A percentile compares a stretch with the other conserved stretches of the same genome.
Evolutionary conservation across 2,113 vertebrate genomes (phyloP).

Genomic region (cattle (Bos taurus)): DNA sequence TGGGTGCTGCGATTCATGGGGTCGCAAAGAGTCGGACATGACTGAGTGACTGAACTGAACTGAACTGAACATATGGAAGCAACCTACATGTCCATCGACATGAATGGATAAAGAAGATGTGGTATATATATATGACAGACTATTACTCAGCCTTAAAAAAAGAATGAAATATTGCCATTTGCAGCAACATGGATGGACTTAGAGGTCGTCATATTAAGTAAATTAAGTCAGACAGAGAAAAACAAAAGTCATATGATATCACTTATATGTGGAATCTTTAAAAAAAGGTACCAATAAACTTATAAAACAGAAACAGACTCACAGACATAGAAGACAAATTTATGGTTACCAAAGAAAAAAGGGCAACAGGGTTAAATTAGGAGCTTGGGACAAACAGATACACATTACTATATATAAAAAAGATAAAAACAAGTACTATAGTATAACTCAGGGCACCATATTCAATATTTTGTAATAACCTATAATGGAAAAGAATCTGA

Average conservation of each 20-base stretch:
- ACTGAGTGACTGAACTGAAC: no score
- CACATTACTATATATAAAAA: neutral
- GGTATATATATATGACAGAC: neutral
- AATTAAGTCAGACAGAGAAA: neutral
- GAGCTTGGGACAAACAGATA: neutral
- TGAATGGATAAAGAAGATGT: neutral
- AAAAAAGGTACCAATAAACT: neutral
- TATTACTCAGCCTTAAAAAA: neutral
- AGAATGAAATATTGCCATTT: neutral
- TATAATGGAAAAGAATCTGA: neutral
- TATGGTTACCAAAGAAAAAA: neutral
- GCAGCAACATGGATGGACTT: neutral
- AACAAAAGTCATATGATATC: neutral
- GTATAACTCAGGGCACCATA: neutral
- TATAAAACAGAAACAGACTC: neutral
- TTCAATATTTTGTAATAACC: neutral
- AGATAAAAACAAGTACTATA: neutral
- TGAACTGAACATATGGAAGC: neutral
- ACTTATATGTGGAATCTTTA: neutral
- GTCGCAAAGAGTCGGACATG: fast-evolving
- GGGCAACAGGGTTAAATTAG: neutral
- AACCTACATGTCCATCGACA: neutral
- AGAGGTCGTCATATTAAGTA: neutral
- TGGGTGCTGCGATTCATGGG: no score
- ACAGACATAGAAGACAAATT: neutral